Evolutionary conservation across 2,113 vertebrate species (phyloP), one percentile per base, ranked within the genome.

Genomic region (Crypturellus undulatus): DNA sequence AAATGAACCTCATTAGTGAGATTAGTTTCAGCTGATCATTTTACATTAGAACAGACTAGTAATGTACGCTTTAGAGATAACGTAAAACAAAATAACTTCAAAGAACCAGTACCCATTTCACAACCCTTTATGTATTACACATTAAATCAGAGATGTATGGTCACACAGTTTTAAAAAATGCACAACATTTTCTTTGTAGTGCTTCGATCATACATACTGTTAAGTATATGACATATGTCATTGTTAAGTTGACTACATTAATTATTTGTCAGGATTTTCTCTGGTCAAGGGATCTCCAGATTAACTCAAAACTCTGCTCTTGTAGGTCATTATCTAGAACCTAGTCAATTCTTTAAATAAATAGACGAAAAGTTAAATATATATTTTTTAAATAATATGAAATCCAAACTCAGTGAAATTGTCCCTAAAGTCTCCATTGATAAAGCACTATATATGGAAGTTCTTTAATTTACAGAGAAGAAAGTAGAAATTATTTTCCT

Each of bases 1-100:
- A 97, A 98, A 98, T 97, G 97, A 98, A 98, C 92, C 97, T 98
- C 97, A 98, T 98, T 98, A 98, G 84, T 79, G 85, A 97, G 97
- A 98, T 98, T 98, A 98, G 97, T 97, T 97, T 97, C 97, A 97
- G 94, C 90, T 92, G 88, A 93, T 98, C 95, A 94, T 97, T 98
- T 97, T 96, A 84, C 79, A 97, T 95, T 97, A 97, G 65, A 90
- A 91, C 36, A 92, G 91, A 87, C 86, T 97, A 97, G 97, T 96
- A 97, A 96, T 56, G 89, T 47, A 92, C 21, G 79, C 69, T 97
- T 97, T 94, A 93, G 96, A 96, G 84, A 95, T 62, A 96, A 96
- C n/a, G 79, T 70, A 80, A 81, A 91, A 86, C 65, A 65, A 97
- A 97, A 97, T 95, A 94, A 60, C 24, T 96, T 95, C 73, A 92